Conservation (phyloP, 2,888 invertebrate genomes). For the Cheilosia urbana region DNA sequence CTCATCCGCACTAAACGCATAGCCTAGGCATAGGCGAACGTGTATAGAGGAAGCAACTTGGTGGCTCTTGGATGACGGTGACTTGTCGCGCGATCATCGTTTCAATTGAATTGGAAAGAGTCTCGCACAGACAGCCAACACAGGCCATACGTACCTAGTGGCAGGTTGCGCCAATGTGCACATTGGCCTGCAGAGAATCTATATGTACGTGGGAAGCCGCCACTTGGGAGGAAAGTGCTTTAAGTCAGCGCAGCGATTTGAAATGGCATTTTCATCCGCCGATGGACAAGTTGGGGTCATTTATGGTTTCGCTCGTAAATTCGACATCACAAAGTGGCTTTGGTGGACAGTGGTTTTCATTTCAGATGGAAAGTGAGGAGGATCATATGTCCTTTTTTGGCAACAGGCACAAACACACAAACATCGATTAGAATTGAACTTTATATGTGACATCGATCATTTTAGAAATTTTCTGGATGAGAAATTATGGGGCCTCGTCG, state of each 20-base stretch:
- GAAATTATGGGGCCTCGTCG: neutral
- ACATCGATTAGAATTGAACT: conserved; percentile 66
- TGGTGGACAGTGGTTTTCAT: conserved; percentile 32
- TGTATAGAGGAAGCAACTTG: conserved; percentile 45
- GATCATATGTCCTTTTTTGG: conserved; percentile 58
- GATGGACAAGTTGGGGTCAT: conserved; percentile 71
- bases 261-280: conserved; percentile 38
- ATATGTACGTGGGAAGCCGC: conserved; percentile 48
- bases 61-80: conserved; percentile 49
- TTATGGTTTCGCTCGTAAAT: conserved; percentile 72
- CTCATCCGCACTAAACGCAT: neutral
- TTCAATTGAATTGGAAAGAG: conserved; percentile 61
- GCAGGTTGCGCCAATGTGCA: conserved; percentile 27
- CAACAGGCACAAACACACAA: conserved; percentile 13
- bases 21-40: neutral
- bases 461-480: conserved; percentile 52
- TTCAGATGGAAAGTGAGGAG: conserved; percentile 58
- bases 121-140: conserved; percentile 32
- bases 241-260: conserved; percentile 12
- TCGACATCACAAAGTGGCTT: conserved; percentile 26
- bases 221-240: neutral
- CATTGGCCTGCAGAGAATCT: neutral
- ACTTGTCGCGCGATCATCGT: conserved; percentile 67
- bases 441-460: conserved; percentile 63
- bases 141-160: conserved; percentile 26